A percentile compares a stretch with the other conserved stretches of the same genome.
phyloP scores from a whole-genome alignment of 2,888 invertebrate genomes.

The Myopa testacea region DNA sequence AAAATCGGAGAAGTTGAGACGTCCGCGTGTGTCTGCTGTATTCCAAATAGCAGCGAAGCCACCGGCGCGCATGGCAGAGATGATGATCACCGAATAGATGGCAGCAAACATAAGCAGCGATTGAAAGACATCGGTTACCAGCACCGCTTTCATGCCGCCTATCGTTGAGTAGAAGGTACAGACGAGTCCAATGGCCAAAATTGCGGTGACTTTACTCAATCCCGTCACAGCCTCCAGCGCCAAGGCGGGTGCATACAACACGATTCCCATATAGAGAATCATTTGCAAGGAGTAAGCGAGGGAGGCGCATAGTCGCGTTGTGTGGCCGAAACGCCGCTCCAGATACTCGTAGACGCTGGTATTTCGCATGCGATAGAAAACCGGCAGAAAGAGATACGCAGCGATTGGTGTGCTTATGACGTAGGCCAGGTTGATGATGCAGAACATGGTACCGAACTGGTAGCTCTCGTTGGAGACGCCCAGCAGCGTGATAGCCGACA shows the following conservation, averaged over 20 bases:
- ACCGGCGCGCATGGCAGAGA: constrained; percentile 77
- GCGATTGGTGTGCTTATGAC: constrained; percentile 82
- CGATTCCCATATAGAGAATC: constrained; percentile 92
- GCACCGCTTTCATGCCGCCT: constrained; percentile 91
- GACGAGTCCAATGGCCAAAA: constrained; percentile 76
- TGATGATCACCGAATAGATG: constrained; percentile 81
- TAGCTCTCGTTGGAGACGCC: constrained; percentile 93
- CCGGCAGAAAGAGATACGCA: constrained; percentile 83
- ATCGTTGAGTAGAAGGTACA: constrained; percentile 90
- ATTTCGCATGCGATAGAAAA: constrained; percentile 84
- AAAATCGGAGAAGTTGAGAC: constrained; percentile 78
- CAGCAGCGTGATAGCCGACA: constrained; percentile 89
- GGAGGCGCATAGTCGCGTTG: constrained; percentile 82
- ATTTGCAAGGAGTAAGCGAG: constrained; percentile 89
- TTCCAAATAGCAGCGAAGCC: constrained; percentile 80
- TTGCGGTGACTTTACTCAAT: constrained; percentile 77
- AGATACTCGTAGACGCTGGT: constrained; percentile 94
- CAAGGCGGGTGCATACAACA: constrained; percentile 93
- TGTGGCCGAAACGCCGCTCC: constrained; percentile 85
- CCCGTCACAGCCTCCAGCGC: constrained; percentile 89
- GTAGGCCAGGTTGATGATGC: constrained; percentile 81
- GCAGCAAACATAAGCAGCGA: constrained; percentile 88
- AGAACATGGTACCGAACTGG: constrained; percentile 83
- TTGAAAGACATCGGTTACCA: constrained; percentile 88
- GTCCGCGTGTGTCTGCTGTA: constrained; percentile 76